Evolutionary conservation across 2,797 vertebrate genomes (phyloP), one percentile per base, ranked within the genome.

Genomic region (Epinephelus coioides): DNA sequence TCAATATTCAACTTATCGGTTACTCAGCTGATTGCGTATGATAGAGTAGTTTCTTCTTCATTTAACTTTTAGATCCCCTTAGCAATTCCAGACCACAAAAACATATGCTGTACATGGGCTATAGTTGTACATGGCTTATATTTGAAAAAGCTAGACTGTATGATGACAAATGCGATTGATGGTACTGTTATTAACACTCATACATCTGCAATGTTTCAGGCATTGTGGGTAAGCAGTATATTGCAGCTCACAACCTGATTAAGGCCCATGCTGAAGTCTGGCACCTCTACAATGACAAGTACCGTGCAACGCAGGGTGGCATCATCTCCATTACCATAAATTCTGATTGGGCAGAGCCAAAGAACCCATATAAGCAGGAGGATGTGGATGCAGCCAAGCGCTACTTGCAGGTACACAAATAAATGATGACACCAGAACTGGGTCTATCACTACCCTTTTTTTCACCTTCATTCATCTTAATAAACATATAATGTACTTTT

Each of bases 201-300:
- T 49, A 18, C 47, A 18, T 18, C 17, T 18, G 1, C 14, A 64
- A 57, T 79, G 17, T 79, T 77, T 65, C 56, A 84, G 79, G 82
- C 1, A 50, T 82, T 18, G 0, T 55, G 0, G 30, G 61, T 6
- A 74, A 74, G 66, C 76, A 84, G 44, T 87, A 84, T 46, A 68
- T 76, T 38, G 78, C 71, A 40, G 63, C 71, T n/a, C 74, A 98
- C 91, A 97, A 98, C 89, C 89, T 98, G 11, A 90, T 98, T 56
- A 97, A 96, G 89, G 96, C 97, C 19, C 97, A 98, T 0, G 97
- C 97, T 0, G 97, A 97, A 79, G 96, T 89, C 69, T 98, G 97
- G 97, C 97, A 98, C 81, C 91, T 97, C 60, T 97, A 98, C 91
- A 96, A 98, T 0, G 94, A 96, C 1, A 92, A 89, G 15, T 98